phyloP scores from a whole-genome alignment of 2,797 vertebrate genomes.

The Orestias chungarensis region DNA sequence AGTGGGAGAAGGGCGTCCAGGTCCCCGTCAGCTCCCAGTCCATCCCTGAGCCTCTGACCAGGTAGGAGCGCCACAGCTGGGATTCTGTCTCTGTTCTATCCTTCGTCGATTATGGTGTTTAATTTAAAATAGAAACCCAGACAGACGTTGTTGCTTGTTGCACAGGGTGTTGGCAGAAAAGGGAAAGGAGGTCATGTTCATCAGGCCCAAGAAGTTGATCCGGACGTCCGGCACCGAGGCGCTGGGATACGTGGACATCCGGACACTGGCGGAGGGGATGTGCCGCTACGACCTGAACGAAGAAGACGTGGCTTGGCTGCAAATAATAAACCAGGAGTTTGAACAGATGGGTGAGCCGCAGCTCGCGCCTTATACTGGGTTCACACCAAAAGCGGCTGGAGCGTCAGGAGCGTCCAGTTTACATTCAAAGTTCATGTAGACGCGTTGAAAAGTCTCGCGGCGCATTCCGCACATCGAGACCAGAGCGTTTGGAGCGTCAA shows the following conservation, averaged over 20 bases:
- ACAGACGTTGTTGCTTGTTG: background rate
- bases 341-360: constrained; percentile 89
- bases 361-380: too few species aligned
- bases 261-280: constrained; percentile 86
- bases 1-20: constrained; percentile 99
- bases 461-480: too few species aligned
- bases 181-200: constrained; percentile 85
- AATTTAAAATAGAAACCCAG: background rate
- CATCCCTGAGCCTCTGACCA: constrained; percentile 88
- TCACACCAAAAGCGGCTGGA: too few species aligned
- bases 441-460: too few species aligned
- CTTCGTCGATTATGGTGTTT: background rate
- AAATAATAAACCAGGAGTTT: constrained; percentile 89
- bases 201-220: constrained; percentile 91
- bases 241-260: constrained; percentile 91
- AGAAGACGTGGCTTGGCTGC: constrained; percentile 90
- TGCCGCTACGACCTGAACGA: constrained; percentile 95
- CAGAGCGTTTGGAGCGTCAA: too few species aligned
- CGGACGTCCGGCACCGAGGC: constrained; percentile 86
- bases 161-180: constrained; percentile 83
- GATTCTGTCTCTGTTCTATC: background rate
- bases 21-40: constrained; percentile 95
- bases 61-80: constrained; percentile 75
- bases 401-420: too few species aligned
- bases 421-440: too few species aligned